Conservation (phyloP, 2,797 vertebrate species). For the Diplodus sargus region DNA sequence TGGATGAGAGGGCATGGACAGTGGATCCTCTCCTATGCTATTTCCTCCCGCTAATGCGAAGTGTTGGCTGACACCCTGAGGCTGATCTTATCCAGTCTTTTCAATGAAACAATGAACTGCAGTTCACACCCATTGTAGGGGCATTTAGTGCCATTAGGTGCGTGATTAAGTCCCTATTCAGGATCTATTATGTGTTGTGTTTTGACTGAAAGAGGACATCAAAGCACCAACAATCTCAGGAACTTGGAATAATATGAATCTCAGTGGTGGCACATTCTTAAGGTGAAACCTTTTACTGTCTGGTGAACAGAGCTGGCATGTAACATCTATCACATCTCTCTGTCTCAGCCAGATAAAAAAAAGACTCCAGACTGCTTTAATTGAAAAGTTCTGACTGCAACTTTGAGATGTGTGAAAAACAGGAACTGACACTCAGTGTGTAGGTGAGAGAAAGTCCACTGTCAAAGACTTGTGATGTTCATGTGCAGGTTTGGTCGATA, state of each 20-base stretch:
- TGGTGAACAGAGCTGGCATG: neutral
- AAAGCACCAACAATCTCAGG: neutral
- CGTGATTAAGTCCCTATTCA: neutral
- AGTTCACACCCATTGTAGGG: neutral
- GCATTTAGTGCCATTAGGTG: neutral
- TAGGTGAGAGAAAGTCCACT: neutral
- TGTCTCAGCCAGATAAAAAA: neutral
- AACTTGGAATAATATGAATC: neutral
- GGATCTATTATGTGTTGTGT: neutral
- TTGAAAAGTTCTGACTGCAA: conserved; percentile 3
- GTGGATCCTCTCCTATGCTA: neutral
- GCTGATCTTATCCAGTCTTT: neutral
- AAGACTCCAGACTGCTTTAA: neutral
- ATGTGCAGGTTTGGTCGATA: neutral
- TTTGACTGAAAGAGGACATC: conserved; percentile 11
- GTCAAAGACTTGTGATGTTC: neutral
- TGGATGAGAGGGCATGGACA: neutral
- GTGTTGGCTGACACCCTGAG: neutral
- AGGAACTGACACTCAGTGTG: neutral
- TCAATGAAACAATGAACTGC: neutral
- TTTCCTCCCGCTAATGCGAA: conserved; percentile 11
- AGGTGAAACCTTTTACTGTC: neutral
- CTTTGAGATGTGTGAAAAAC: conserved; percentile 1
- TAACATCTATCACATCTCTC: neutral
- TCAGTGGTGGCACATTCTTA: neutral